These are phyloP conservation scores for Squalus acanthias DNA, from an alignment of 2,797 vertebrate genomes.

Conservation along the genomic window DNA sequence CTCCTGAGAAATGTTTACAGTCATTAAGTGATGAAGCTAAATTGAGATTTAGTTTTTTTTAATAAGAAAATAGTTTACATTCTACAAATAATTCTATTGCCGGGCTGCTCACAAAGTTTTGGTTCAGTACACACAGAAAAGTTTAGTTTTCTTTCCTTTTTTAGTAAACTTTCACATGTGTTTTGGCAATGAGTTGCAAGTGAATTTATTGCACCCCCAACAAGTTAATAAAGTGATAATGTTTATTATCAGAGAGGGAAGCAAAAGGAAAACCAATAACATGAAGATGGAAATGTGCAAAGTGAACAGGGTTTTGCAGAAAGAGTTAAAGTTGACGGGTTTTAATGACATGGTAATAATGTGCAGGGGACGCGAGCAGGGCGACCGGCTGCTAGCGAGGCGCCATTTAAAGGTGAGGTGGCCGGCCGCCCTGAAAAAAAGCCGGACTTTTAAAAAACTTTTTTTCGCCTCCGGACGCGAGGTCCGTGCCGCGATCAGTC, in stretches of 20 bases:
- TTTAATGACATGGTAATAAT: neutral
- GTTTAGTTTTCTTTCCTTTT: conserved; percentile 36
- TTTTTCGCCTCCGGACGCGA: too few relatives aligned
- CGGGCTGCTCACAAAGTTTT: neutral
- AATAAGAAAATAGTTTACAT: conserved; percentile 17
- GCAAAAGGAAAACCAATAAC: conserved; percentile 38
- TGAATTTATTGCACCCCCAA: neutral
- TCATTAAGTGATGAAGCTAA: neutral
- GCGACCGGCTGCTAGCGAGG: too few relatives aligned
- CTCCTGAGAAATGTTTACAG: neutral
- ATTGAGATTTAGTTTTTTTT: neutral
- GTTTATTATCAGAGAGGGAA: conserved; percentile 42
- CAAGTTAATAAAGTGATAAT: conserved; percentile 10
- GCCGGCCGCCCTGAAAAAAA: too few relatives aligned
- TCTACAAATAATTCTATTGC: neutral
- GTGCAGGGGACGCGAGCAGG: neutral
- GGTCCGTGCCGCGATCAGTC: too few relatives aligned
- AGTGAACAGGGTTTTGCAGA: neutral
- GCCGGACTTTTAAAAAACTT: too few relatives aligned
- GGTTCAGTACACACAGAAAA: conserved; percentile 20
- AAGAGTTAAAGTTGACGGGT: neutral
- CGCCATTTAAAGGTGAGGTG: too few relatives aligned
- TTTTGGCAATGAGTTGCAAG: conserved; percentile 43
- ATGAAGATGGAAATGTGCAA: conserved; percentile 35
- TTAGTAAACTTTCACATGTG: conserved; percentile 30